phyloP scores from a whole-genome alignment of 2,888 invertebrate species.

The Myopa testacea region DNA sequence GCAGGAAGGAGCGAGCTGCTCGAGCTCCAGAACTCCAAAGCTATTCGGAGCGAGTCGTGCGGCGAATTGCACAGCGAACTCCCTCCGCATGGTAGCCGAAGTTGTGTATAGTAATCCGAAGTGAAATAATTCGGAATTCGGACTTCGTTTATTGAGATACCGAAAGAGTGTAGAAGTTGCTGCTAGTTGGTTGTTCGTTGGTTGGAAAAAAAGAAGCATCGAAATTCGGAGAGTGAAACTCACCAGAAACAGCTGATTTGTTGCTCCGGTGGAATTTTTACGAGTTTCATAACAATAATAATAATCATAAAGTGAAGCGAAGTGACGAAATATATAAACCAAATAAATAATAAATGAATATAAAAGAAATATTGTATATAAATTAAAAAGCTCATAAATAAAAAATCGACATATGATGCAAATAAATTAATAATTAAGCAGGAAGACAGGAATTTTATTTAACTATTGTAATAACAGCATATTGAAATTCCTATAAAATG shows the following conservation, averaged over 20 bases:
- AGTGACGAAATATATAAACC: not conserved
- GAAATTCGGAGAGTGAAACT: constrained; percentile 14
- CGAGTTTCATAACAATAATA: not conserved
- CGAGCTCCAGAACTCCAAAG: constrained; percentile 49
- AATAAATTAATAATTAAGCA: no score
- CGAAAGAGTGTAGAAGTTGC: constrained; percentile 39
- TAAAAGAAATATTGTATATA: no score
- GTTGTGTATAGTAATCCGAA: constrained; percentile 31
- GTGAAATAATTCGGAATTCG: constrained; percentile 53
- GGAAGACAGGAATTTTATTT: no score
- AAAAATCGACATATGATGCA: no score
- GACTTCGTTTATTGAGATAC: constrained; percentile 27
- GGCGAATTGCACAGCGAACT: constrained; percentile 36
- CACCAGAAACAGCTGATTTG: constrained; percentile 39
- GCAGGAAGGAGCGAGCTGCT: constrained; percentile 46
- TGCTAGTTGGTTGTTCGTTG: not conserved
- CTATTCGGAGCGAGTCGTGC: constrained; percentile 45
- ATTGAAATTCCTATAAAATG: no score
- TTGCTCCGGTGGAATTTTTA: constrained; percentile 14
- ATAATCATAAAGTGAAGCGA: not conserved
- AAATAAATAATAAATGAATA: no score
- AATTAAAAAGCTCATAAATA: no score
- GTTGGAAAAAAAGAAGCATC: not conserved
- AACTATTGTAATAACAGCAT: no score
- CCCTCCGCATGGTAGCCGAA: constrained; percentile 9